Evolutionary conservation across 2,797 vertebrate species (phyloP).

Genomic region (Ibycter americanus): DNA sequence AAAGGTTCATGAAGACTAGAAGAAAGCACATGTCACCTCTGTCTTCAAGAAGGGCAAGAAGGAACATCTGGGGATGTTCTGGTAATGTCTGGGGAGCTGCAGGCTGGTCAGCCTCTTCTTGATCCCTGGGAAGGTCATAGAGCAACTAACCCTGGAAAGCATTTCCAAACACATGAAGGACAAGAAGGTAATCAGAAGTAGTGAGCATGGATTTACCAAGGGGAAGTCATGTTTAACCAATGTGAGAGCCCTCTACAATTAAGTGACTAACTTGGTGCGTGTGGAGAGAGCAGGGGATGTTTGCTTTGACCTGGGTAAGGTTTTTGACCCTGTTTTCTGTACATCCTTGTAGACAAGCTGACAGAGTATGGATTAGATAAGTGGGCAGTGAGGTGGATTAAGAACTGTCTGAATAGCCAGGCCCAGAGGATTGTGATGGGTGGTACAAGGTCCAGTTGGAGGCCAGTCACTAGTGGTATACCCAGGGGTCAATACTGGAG

Average conservation of each 20-base stretch:
- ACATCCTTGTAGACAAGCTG: background rate
- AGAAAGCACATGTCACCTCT: background rate
- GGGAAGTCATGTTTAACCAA: background rate
- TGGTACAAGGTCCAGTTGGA: no score
- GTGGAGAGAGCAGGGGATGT: background rate
- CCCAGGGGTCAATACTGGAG: no score
- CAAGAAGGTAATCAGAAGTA: background rate
- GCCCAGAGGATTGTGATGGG: no score
- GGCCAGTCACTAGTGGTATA: no score
- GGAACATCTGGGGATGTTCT: background rate
- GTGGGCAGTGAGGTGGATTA: no score
- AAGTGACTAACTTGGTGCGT: background rate
- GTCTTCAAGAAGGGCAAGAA: background rate
- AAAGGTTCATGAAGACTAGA: background rate
- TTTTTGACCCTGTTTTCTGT: background rate
- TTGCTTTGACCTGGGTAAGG: background rate
- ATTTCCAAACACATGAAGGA: background rate
- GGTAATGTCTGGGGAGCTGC: background rate
- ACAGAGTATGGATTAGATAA: no score
- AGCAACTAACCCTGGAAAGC: background rate
- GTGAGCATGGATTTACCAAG: background rate
- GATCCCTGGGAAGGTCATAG: background rate
- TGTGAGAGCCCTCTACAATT: background rate
- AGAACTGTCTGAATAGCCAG: no score
- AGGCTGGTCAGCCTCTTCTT: background rate